Conservation (phyloP, 2,888 invertebrate genomes). For the Smittia aterrima region DNA sequence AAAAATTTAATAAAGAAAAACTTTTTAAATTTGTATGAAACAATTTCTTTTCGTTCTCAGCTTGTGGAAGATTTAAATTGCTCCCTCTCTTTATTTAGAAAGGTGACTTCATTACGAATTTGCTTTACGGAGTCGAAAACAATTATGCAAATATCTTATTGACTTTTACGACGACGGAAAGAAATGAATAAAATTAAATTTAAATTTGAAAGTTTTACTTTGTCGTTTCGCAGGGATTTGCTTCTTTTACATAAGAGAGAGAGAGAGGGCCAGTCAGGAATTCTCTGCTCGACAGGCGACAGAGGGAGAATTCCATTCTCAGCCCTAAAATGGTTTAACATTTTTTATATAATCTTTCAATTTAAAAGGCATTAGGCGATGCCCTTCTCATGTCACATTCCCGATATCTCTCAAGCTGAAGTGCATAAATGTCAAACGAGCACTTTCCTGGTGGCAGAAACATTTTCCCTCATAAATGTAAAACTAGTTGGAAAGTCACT, state of each 20-base stretch:
- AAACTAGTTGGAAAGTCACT: neutral
- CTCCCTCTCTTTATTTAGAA: neutral
- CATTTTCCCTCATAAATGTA: neutral
- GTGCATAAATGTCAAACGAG: conserved; percentile 32
- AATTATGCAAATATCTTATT: conserved; percentile 31
- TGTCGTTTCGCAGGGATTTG: no score
- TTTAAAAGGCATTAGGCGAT: conserved; percentile 35
- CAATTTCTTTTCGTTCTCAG: neutral
- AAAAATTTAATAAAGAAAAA: neutral
- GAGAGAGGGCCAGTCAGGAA: neutral
- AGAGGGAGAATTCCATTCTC: neutral
- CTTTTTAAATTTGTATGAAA: conserved; percentile 1
- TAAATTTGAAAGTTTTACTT: neutral
- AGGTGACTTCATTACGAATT: conserved; percentile 12
- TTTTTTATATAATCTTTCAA: conserved; percentile 34
- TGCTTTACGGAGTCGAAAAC: conserved; percentile 16
- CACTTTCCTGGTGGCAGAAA: neutral
- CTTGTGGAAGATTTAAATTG: neutral
- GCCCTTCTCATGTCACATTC: neutral
- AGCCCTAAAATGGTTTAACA: neutral
- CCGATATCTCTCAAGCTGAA: neutral
- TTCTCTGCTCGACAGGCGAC: neutral
- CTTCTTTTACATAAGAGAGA: neutral
- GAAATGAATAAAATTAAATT: conserved; percentile 16
- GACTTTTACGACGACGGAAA: neutral